Percentiles rank a stretch among this genome's conserved stretches.
phyloP scores from a whole-genome alignment of 64 coral and sea anemone species.

The Stichodactyla mertensii region DNA sequence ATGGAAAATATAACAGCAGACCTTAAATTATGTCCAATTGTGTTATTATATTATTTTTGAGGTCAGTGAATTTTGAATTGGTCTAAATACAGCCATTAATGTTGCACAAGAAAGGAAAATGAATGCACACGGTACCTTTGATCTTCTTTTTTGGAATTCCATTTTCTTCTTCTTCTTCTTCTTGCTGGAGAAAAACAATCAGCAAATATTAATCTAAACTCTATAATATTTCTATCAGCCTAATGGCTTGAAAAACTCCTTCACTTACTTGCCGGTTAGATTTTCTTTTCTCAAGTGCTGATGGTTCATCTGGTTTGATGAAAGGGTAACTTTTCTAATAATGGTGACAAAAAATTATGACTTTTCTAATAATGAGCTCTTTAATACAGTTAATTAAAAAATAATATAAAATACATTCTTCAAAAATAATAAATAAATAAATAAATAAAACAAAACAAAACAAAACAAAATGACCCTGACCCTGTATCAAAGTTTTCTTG shows the following conservation, averaged over 20 bases:
- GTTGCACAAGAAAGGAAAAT: too few relatives aligned
- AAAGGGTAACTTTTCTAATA: background rate
- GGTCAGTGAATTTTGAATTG: too few relatives aligned
- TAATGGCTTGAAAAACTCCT: background rate
- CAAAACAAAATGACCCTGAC: too few relatives aligned
- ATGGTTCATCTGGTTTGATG: background rate
- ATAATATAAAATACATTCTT: background rate
- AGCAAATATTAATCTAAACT: background rate
- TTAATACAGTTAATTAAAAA: too few relatives aligned
- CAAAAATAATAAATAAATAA: too few relatives aligned
- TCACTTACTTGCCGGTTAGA: background rate
- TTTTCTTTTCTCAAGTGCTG: conserved; percentile 3
- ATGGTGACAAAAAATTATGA: too few relatives aligned
- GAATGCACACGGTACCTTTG: conserved; percentile 14
- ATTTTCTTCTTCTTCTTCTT: conserved; percentile 39
- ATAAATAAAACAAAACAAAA: too few relatives aligned
- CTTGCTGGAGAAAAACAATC: conserved; percentile 15
- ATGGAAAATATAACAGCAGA: background rate
- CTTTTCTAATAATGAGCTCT: background rate
- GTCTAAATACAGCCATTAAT: background rate
- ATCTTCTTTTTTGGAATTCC: conserved; percentile 38
- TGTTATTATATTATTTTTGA: too few relatives aligned
- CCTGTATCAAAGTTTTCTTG: too few relatives aligned
- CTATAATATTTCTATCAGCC: background rate
- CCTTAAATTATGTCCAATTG: too few relatives aligned